Percentiles rank a stretch among this genome's conserved stretches.
These are phyloP conservation scores for Fistularia commersonii DNA, from an alignment of 2,797 vertebrate genomes.

Conservation along the genomic window DNA sequence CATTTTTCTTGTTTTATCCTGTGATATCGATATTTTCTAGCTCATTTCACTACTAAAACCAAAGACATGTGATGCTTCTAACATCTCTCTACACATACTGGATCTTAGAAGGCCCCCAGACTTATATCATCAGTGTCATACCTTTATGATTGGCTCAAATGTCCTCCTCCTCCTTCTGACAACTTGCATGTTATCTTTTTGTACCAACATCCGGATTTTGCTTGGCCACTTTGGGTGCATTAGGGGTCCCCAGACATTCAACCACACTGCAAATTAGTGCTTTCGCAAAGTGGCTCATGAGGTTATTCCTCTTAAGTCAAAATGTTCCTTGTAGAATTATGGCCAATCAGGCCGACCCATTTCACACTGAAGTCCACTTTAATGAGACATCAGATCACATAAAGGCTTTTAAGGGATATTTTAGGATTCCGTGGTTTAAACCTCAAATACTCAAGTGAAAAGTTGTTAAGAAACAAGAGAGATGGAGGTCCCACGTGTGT, in stretches of 20 bases:
- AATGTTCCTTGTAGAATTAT: conserved; percentile 54
- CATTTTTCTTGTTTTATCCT: conserved; percentile 5
- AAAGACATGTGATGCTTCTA: conserved; percentile 26
- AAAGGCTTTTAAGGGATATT: conserved; percentile 29
- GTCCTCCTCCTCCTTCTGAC: conserved; percentile 1
- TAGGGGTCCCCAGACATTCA: conserved; percentile 28
- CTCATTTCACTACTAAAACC: conserved; percentile 25
- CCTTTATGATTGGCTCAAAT: conserved; percentile 23
- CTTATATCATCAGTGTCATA: conserved; percentile 38
- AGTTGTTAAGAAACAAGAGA: neutral
- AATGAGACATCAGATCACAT: conserved; percentile 45
- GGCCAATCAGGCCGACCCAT: conserved; percentile 50
- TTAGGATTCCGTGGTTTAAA: conserved; percentile 2
- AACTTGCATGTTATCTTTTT: no score
- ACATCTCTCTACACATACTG: conserved; percentile 38
- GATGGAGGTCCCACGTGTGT: no score
- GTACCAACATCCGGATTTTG: no score
- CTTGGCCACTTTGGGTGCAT: conserved; percentile 39
- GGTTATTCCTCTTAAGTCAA: conserved; percentile 47
- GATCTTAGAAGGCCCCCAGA: no score
- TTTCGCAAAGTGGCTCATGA: conserved; percentile 45
- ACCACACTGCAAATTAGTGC: conserved; percentile 50
- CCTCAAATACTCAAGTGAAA: neutral
- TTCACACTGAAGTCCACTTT: conserved; percentile 45
- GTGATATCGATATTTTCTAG: conserved; percentile 16